phyloP scores from a whole-genome alignment of 2,888 invertebrate genomes.

The Zygaena filipendulae region DNA sequence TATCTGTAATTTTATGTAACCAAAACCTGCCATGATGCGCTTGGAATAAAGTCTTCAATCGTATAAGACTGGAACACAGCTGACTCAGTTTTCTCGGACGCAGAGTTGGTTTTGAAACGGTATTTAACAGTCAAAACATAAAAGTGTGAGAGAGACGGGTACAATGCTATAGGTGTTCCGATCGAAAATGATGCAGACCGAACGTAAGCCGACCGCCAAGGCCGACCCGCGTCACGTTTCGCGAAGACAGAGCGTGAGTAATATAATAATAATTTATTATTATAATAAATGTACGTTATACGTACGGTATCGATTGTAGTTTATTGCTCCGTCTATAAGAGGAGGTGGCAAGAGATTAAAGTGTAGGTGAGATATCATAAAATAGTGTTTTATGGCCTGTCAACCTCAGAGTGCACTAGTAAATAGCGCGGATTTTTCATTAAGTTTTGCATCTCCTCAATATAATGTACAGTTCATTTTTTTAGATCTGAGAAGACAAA shows the following conservation, averaged over 20 bases:
- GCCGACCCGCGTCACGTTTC: conserved; percentile 58
- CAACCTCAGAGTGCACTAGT: too few species aligned
- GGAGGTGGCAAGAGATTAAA: too few species aligned
- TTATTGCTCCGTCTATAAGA: conserved; percentile 1
- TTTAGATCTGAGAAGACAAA: too few species aligned
- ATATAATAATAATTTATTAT: too few species aligned
- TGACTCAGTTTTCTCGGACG: conserved; percentile 56
- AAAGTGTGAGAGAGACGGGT: conserved; percentile 44
- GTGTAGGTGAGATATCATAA: too few species aligned
- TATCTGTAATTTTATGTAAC: conserved; percentile 25
- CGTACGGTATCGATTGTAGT: conserved; percentile 4
- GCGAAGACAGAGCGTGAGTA: conserved; percentile 34
- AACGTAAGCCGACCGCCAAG: conserved; percentile 52
- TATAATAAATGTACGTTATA: conserved; percentile 6
- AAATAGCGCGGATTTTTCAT: too few species aligned
- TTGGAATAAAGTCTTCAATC: conserved; percentile 25
- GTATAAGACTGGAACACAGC: conserved; percentile 26
- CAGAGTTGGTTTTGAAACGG: conserved; percentile 45
- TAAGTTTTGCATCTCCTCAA: too few species aligned
- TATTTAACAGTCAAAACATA: conserved; percentile 39
- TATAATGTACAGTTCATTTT: too few species aligned
- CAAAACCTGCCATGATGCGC: conserved; percentile 24
- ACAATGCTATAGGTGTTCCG: conserved; percentile 28
- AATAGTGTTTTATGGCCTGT: too few species aligned
- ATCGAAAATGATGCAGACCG: conserved; percentile 37